Evolutionary conservation across 2,888 invertebrate genomes (phyloP), one percentile per base, ranked within the genome.

Genomic region (Amphipyra tragopoginis): DNA sequence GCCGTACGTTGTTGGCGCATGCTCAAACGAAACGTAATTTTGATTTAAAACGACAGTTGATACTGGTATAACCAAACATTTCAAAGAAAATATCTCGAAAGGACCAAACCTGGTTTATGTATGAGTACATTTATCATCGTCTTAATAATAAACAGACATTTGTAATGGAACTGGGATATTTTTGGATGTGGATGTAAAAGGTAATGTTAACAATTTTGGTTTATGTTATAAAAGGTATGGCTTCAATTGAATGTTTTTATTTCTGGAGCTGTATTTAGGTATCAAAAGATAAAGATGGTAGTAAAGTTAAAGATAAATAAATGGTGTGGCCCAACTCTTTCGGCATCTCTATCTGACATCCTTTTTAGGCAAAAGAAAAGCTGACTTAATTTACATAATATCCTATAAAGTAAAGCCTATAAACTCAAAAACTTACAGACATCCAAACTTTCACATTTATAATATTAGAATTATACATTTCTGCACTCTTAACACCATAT

Each of bases 31-130:
- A 67, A 72, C 57, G 57, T 78, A 79, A 80, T 59, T 77, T 79
- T 78, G 78, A 81, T 81, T 81, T 78, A 79, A 74, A 72, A 65
- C 40, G 65, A 65, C 63, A 62, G 57, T 55, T 59, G 36, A 69
- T 65, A 59, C 48, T 53, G 51, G 39, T 43, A 60, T 62, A 65
- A 72, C 59, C 50, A 59, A 72, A 65, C 62, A 44, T 74, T 72
- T 65, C 54, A 72, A 79, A 67, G 79, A 73, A 77, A 36, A 64
- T 66, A 60, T 55, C 40, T 43, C 42, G 13, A 29, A 50, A 77
- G 63, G 53, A 66, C 76, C 65, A 67, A 74, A 77, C 53, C 69
- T 72, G 79, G 77, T 64, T 49, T 54, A 39, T 63, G 58, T 65
- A 55, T 53, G 42, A 40, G 47, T 14, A 61, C 69, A 75, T 79